Percentiles rank a stretch among this genome's conserved stretches.
Conservation (phyloP, 2,113 vertebrate genomes). For the Panthera tigris region DNA sequence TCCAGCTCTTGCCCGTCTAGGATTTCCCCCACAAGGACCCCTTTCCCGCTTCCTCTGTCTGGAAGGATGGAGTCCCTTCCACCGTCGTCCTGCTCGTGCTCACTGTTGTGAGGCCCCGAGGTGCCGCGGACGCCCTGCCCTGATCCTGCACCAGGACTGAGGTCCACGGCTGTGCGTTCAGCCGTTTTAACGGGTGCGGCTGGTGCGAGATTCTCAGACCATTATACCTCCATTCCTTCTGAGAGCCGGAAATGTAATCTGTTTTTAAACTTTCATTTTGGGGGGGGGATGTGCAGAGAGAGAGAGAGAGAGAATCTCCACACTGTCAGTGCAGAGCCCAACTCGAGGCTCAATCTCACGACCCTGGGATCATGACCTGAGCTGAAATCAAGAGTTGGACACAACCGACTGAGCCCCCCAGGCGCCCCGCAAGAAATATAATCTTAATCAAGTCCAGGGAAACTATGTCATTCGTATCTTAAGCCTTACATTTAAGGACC, state of each 20-base stretch:
- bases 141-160: not conserved
- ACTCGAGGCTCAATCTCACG: no score
- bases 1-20: not conserved
- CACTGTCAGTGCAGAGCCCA: no score
- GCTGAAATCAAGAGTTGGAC: no score
- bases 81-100: rapidly evolving
- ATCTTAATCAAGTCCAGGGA: not conserved
- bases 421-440: not conserved
- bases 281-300: no score
- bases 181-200: no score
- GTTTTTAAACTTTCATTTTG: no score
- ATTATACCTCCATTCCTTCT: not conserved
- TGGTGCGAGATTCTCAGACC: not conserved
- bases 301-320: no score
- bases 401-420: no score
- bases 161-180: not conserved
- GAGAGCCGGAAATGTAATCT: not conserved
- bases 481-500: not conserved
- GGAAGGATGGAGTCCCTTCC: not conserved
- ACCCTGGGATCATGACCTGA: no score
- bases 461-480: not conserved
- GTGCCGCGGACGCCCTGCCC: not conserved
- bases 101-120: rapidly evolving
- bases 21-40: not conserved
- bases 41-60: not conserved